Evolutionary conservation across 2,888 invertebrate genomes (phyloP).

Genomic region (Cybosia mesomella): DNA sequence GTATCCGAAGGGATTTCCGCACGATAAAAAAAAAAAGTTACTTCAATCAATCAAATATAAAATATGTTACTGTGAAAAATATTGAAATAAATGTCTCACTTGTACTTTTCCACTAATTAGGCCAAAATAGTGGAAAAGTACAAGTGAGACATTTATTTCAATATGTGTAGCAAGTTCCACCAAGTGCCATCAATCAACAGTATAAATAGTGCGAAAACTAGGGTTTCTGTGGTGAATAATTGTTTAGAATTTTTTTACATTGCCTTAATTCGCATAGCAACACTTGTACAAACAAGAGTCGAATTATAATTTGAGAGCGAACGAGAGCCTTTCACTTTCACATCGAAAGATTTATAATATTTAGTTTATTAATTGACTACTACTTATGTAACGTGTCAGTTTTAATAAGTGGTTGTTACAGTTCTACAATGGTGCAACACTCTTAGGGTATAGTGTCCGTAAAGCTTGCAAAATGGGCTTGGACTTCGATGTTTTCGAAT

Average conservation of each 20-base stretch:
- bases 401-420: slow-evolving; percentile 11
- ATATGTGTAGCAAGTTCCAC: too few relatives aligned
- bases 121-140: too few relatives aligned
- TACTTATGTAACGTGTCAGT: slow-evolving; percentile 15
- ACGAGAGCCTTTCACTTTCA: slow-evolving; percentile 52
- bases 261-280: slow-evolving; percentile 3
- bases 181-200: too few relatives aligned
- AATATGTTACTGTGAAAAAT: too few relatives aligned
- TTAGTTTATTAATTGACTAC: slow-evolving; percentile 24
- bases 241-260: neutral
- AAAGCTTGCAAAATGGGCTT: slow-evolving; percentile 88
- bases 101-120: too few relatives aligned
- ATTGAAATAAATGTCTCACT: too few relatives aligned
- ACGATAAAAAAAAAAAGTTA: too few relatives aligned
- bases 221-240: neutral
- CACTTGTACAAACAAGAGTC: slow-evolving; percentile 37
- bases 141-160: too few relatives aligned
- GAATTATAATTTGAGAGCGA: slow-evolving; percentile 28
- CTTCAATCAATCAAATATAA: too few relatives aligned
- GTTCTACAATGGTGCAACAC: slow-evolving; percentile 28
- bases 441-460: slow-evolving; percentile 23
- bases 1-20: too few relatives aligned
- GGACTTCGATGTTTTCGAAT: slow-evolving; percentile 95
- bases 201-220: too few relatives aligned
- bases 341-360: slow-evolving; percentile 29